A percentile compares a stretch with the other conserved stretches of the same genome.
Evolutionary conservation across 1,140 invertebrate genomes (phyloP).

Genomic region (Linepithema humile): DNA sequence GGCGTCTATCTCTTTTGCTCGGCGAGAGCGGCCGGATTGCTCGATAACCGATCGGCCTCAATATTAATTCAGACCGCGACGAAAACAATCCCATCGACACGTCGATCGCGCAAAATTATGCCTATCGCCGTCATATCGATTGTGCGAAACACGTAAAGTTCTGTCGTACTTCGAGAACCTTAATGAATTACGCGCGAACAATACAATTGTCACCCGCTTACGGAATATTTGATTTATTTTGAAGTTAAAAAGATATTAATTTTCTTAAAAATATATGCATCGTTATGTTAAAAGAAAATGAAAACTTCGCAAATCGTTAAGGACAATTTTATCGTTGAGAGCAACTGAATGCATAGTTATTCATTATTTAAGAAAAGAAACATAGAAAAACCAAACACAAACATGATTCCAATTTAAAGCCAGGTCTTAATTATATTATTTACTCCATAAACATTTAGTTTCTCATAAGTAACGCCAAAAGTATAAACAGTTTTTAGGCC

Average conservation of each 20-base stretch:
- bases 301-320: neutral
- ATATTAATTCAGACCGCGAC: constrained; percentile 56
- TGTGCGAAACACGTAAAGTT: neutral
- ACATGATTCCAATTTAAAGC: neutral
- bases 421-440: neutral
- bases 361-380: neutral
- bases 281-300: neutral
- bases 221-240: neutral
- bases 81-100: constrained; percentile 55
- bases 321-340: neutral
- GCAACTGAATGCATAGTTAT: neutral
- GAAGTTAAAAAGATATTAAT: neutral
- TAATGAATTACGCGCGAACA: neutral
- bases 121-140: constrained; percentile 32
- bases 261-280: neutral
- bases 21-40: constrained; percentile 27
- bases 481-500: neutral
- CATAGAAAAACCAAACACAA: neutral
- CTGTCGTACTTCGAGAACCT: neutral
- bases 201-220: neutral
- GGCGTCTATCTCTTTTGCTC: constrained; percentile 43
- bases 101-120: constrained; percentile 44
- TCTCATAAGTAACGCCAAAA: no score
- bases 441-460: neutral
- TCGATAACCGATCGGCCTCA: constrained; percentile 55